Conservation (phyloP, 2,113 vertebrate species). For the Gila orcuttii region DNA sequence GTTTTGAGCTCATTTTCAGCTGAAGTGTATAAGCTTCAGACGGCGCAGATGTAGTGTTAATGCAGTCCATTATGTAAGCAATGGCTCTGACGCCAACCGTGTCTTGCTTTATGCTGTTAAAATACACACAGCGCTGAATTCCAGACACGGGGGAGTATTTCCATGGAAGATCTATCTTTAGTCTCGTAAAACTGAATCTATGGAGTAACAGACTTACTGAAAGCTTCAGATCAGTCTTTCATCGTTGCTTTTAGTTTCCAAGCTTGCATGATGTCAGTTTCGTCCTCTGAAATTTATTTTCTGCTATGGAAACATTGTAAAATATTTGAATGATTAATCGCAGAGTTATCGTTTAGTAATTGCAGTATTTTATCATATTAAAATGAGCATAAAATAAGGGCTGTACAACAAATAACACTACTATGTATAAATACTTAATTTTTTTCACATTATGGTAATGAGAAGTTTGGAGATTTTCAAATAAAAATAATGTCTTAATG, state of each 20-base stretch:
- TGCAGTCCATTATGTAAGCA: conserved; percentile 35
- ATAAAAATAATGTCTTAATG: not conserved
- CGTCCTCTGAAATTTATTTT: not conserved
- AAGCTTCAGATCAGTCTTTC: conserved; percentile 8
- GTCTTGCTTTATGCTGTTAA: conserved; percentile 29
- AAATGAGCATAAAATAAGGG: not conserved
- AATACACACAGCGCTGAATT: conserved; percentile 15
- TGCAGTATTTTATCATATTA: not conserved
- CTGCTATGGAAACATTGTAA: not conserved
- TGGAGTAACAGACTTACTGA: not conserved
- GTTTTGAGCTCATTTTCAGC: not conserved
- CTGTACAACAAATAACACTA: not conserved
- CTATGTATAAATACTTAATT: not conserved
- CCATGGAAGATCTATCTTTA: conserved; percentile 36
- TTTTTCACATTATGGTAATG: not conserved
- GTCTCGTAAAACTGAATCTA: conserved; percentile 16
- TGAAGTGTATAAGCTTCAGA: not conserved
- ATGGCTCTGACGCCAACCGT: conserved; percentile 13
- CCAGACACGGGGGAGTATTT: conserved; percentile 26
- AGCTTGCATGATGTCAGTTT: not conserved
- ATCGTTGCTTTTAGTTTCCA: not conserved
- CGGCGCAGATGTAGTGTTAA: conserved; percentile 14
- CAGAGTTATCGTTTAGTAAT: not conserved
- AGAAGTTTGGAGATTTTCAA: not conserved
- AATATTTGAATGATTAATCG: not conserved